These are phyloP conservation scores for Pseudoatta argentina DNA, from an alignment of 1,140 invertebrate species.

Conservation along the genomic window DNA sequence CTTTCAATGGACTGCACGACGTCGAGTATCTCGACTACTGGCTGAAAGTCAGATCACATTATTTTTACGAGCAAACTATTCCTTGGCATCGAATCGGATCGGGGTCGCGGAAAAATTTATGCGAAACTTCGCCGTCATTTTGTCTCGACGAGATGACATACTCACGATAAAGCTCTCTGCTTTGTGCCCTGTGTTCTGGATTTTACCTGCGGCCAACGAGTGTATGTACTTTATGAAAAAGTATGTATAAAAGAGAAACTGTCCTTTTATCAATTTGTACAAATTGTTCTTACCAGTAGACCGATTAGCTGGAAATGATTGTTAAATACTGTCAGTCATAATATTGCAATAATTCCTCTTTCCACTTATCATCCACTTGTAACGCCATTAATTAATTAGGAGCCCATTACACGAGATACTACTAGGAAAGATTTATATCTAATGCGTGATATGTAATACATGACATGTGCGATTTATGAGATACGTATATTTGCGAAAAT, in stretches of 20 bases:
- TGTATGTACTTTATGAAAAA: background rate
- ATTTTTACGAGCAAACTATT: background rate
- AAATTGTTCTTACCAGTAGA: background rate
- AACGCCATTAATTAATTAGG: background rate
- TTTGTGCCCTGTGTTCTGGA: background rate
- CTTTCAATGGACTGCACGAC: background rate
- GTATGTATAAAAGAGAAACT: background rate
- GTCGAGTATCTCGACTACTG: background rate
- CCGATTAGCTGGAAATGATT: background rate
- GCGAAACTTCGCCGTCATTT: constrained; percentile 9
- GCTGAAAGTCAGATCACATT: background rate
- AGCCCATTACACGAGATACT: constrained; percentile 2
- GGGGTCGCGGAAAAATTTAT: constrained; percentile 36
- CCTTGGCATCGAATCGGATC: constrained; percentile 15
- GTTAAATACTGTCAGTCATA: background rate
- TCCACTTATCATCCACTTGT: background rate
- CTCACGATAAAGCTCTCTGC: constrained; percentile 44
- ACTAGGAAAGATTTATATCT: background rate
- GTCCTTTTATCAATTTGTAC: background rate
- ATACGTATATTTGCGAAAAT: constrained; percentile 1
- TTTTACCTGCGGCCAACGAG: constrained; percentile 44
- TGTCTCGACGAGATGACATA: constrained; percentile 36
- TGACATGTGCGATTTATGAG: background rate
- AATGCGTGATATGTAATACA: constrained; percentile 21
- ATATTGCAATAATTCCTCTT: background rate